phyloP scores from a whole-genome alignment of 2,888 invertebrate genomes.

The Synanthedon andrenaeformis region DNA sequence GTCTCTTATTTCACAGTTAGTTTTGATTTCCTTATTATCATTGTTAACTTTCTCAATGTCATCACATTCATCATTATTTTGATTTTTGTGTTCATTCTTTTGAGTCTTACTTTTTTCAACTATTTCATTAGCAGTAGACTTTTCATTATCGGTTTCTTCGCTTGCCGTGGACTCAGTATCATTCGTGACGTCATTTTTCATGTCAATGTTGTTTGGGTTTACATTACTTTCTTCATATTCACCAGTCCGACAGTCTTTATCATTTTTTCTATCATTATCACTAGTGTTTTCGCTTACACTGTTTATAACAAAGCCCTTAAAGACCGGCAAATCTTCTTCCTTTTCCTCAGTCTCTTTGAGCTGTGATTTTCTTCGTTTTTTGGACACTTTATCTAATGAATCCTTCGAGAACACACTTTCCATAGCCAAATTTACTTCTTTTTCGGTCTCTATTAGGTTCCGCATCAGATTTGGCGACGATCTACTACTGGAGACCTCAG shows the following conservation, averaged over 20 bases:
- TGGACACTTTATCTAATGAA: conserved; percentile 34
- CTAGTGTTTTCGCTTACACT: not conserved
- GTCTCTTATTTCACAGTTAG: too few species aligned
- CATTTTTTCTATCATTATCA: not conserved
- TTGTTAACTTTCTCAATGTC: not conserved
- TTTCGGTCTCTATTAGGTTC: conserved; percentile 7
- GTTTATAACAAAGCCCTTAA: too few species aligned
- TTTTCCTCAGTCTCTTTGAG: not conserved
- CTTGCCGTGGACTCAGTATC: not conserved
- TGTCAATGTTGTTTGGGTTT: not conserved
- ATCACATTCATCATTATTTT: not conserved
- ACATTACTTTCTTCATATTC: not conserved
- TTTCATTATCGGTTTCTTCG: not conserved
- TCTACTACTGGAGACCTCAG: conserved; percentile 10
- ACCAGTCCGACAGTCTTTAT: not conserved
- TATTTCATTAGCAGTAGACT: not conserved
- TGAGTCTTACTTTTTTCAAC: not conserved
- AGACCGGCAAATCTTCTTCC: not conserved
- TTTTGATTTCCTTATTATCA: not conserved
- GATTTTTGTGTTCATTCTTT: not conserved
- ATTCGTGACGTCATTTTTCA: not conserved
- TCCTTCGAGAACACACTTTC: conserved; percentile 40
- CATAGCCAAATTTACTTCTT: conserved; percentile 25
- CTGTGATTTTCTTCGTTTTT: conserved; percentile 20
- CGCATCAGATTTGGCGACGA: conserved; percentile 3